These are phyloP conservation scores for Miichthys miiuy DNA, from an alignment of 2,797 vertebrate genomes.

Conservation along the genomic window DNA sequence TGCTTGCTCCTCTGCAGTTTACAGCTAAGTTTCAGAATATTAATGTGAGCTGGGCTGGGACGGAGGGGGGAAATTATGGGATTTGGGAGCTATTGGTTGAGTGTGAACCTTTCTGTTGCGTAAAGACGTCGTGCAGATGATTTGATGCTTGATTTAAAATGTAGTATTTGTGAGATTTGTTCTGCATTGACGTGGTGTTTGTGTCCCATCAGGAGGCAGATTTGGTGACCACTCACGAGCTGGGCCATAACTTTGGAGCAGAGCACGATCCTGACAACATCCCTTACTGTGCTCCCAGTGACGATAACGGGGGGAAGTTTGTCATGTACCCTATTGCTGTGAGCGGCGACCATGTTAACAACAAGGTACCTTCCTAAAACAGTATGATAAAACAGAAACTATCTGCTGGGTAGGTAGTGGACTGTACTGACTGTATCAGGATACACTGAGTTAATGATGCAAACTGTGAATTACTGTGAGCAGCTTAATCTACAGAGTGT, in stretches of 20 bases:
- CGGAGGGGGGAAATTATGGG: background rate
- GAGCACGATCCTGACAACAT: conserved; percentile 97
- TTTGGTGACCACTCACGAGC: conserved; percentile 96
- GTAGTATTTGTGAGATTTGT: background rate
- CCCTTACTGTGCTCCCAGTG: conserved; percentile 90
- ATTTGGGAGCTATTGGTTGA: background rate
- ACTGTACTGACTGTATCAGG: background rate
- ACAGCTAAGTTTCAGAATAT: background rate
- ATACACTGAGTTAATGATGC: conserved; percentile 11
- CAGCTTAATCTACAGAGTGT: conserved; percentile 22
- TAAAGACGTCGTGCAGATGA: background rate
- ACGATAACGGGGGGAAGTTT: conserved; percentile 95
- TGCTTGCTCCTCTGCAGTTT: conserved; percentile 11
- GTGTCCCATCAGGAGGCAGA: conserved; percentile 92
- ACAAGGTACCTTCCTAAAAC: conserved; percentile 88
- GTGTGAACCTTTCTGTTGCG: background rate
- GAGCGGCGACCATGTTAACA: conserved; percentile 96
- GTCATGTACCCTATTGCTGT: conserved; percentile 99
- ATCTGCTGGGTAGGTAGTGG: background rate
- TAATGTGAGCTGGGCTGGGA: background rate
- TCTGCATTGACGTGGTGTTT: background rate
- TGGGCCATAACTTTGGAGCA: conserved; percentile 98
- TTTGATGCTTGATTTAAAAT: background rate
- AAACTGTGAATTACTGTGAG: conserved; percentile 12
- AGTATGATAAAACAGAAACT: background rate